These are phyloP conservation scores for Sphaeridia pumilis DNA, from an alignment of 2,888 invertebrate species.

Conservation along the genomic window DNA sequence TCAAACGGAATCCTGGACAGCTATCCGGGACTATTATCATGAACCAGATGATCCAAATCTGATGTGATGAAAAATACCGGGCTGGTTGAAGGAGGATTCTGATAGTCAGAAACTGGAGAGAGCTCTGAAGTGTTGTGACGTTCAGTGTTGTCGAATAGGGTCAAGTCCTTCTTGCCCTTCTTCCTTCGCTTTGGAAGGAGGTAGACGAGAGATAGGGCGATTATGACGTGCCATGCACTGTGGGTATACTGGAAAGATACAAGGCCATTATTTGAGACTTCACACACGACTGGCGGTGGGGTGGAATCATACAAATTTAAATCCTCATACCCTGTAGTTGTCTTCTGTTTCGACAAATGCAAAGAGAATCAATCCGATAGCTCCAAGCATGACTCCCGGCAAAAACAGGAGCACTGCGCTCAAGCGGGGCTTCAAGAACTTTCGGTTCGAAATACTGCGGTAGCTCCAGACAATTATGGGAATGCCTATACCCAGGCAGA, in stretches of 20 bases:
- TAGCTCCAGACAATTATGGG: slow-evolving; percentile 37
- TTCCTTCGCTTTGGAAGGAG: slow-evolving; percentile 42
- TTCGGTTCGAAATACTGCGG: slow-evolving; percentile 39
- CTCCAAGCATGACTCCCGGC: slow-evolving; percentile 45
- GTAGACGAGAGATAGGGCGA: slow-evolving; percentile 48
- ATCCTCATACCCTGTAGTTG: slow-evolving; percentile 44
- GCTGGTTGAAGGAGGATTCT: slow-evolving; percentile 27
- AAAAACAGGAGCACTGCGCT: slow-evolving; percentile 36
- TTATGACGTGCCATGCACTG: slow-evolving; percentile 50
- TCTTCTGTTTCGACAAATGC: slow-evolving; percentile 49
- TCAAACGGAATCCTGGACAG: too few relatives aligned
- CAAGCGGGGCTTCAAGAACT: slow-evolving; percentile 23
- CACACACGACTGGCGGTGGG: not conserved
- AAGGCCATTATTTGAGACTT: not conserved
- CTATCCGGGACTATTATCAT: too few relatives aligned
- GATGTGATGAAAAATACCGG: slow-evolving; percentile 38
- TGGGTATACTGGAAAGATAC: slow-evolving; percentile 44
- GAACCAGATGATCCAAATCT: slow-evolving; percentile 37
- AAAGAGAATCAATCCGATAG: slow-evolving; percentile 45
- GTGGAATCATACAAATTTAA: not conserved
- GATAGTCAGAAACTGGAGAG: slow-evolving; percentile 36
- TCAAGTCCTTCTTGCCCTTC: slow-evolving; percentile 3
- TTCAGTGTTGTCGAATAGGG: slow-evolving; percentile 14
- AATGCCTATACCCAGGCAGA: slow-evolving; percentile 39
- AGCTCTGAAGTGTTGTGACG: slow-evolving; percentile 36